phyloP scores from a whole-genome alignment of 1,140 invertebrate genomes.

The Pogonomyrmex barbatus region DNA sequence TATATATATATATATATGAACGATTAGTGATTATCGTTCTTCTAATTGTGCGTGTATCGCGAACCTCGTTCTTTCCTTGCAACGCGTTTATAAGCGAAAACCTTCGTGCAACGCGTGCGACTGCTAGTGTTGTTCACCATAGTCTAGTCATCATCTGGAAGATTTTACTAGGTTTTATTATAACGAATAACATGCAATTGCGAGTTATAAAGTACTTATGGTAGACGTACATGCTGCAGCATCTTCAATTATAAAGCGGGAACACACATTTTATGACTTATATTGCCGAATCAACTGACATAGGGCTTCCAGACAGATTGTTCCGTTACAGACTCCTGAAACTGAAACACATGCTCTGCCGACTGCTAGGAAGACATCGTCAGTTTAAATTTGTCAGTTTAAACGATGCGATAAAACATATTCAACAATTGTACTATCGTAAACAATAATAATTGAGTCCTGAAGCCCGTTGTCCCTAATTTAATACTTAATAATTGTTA shows the following conservation, averaged over 20 bases:
- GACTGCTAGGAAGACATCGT: conserved; percentile 4
- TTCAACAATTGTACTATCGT: conserved; percentile 7
- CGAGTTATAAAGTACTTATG: conserved; percentile 8
- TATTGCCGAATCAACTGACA: conserved; percentile 32
- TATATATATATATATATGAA: neutral
- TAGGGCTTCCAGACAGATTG: neutral
- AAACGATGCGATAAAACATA: conserved; percentile 27
- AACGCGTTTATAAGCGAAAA: conserved; percentile 46
- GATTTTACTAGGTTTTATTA: conserved; percentile 31
- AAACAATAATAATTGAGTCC: conserved; percentile 54
- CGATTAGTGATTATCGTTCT: conserved; percentile 51
- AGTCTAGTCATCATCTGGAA: conserved; percentile 45
- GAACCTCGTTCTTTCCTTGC: conserved; percentile 49
- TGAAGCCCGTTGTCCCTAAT: conserved; percentile 26
- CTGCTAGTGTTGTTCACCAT: conserved; percentile 57
- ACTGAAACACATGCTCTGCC: conserved; percentile 21
- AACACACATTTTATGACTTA: conserved; percentile 37
- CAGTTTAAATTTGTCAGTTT: conserved; percentile 16
- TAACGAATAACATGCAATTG: conserved; percentile 2
- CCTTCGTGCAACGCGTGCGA: conserved; percentile 50
- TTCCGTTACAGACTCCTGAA: conserved; percentile 24
- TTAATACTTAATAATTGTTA: conserved; percentile 43
- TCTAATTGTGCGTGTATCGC: conserved; percentile 50
- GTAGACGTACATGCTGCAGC: conserved; percentile 5
- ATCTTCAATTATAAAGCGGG: conserved; percentile 39